Evolutionary conservation across 2,797 vertebrate genomes (phyloP), one percentile per base, ranked within the genome.

Genomic region (Sebastes steindachneri): DNA sequence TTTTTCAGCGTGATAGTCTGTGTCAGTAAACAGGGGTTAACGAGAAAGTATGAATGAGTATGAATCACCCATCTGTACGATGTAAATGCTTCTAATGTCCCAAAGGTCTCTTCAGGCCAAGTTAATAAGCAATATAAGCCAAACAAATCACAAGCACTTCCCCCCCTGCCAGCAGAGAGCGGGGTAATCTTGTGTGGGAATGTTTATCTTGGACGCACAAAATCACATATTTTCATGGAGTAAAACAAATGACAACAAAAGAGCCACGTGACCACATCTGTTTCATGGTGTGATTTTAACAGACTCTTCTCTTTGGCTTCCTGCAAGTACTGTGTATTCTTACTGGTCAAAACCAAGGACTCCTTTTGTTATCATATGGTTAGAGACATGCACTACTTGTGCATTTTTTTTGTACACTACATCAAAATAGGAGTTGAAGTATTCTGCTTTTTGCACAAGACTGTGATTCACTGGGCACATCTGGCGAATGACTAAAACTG

Each of bases 141-240:
- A 67, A 79, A 84, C 31, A 83, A 75, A 75, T 29, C 48, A 19
- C 1, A 23, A 33, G 37, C 62, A 35, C 29, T 28, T 35, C 31
- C 23, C 4, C 5, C 3, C n/a, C 19, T 19, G 54, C 65, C 51
- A 65, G 65, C 62, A 48, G 23, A 79, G 19, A 31, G 70, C 0
- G 3, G 41, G 54, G 67, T 85, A 77, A 89, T 71, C 58, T 59
- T 74, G 17, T 62, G 78, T 71, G 74, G 68, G 76, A 86, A 85
- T 82, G 81, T 87, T 90, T 83, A 79, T 86, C n/a, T 55, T 66
- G 63, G 59, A 25, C 3, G 8, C 29, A 29, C 23, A 48, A 84
- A 85, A 73, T 82, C 65, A 64, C 81, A 88, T 63, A 73, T 85
- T 82, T 86, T 81, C 75, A 68, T 17, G n/a, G 54, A 62, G 71